phyloP scores from a whole-genome alignment of 2,113 vertebrate genomes.

The Epinephelus moara region DNA sequence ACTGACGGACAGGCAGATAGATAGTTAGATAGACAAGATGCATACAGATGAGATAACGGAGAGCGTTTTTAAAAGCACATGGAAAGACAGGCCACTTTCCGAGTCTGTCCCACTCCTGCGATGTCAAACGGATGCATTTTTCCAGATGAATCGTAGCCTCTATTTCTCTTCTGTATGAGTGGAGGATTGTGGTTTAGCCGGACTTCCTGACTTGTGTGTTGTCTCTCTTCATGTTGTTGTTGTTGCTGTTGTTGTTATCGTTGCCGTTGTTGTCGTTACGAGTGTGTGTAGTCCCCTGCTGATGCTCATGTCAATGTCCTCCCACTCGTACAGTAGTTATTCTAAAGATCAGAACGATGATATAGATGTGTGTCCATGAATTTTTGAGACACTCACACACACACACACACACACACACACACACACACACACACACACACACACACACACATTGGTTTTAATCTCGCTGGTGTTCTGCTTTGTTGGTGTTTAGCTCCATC shows the following conservation, averaged over 20 bases:
- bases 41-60: slow-evolving; percentile 39
- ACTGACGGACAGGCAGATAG: slow-evolving; percentile 43
- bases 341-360: slow-evolving; percentile 60
- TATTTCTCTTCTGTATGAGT: slow-evolving; percentile 67
- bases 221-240: slow-evolving; percentile 70
- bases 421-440: slow-evolving; percentile 28
- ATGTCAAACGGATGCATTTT: slow-evolving; percentile 65
- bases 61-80: slow-evolving; percentile 71
- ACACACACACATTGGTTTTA: slow-evolving; percentile 33
- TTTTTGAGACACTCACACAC: slow-evolving; percentile 46
- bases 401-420: slow-evolving; percentile 34
- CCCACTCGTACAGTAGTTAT: slow-evolving; percentile 70
- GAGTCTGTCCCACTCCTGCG: slow-evolving; percentile 49
- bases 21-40: slow-evolving; percentile 23
- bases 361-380: slow-evolving; percentile 62
- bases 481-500: slow-evolving; percentile 65
- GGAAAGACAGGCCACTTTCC: slow-evolving; percentile 54
- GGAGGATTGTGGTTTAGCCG: slow-evolving; percentile 63
- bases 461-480: slow-evolving; percentile 57
- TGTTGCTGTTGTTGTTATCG: slow-evolving; percentile 53
- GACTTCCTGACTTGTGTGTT: slow-evolving; percentile 71
- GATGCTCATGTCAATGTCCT: slow-evolving; percentile 75
- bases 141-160: slow-evolving; percentile 64
- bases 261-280: slow-evolving; percentile 62
- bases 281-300: slow-evolving; percentile 71